Conservation (phyloP, 2,113 vertebrate species). For the Octodon degus region DNA sequence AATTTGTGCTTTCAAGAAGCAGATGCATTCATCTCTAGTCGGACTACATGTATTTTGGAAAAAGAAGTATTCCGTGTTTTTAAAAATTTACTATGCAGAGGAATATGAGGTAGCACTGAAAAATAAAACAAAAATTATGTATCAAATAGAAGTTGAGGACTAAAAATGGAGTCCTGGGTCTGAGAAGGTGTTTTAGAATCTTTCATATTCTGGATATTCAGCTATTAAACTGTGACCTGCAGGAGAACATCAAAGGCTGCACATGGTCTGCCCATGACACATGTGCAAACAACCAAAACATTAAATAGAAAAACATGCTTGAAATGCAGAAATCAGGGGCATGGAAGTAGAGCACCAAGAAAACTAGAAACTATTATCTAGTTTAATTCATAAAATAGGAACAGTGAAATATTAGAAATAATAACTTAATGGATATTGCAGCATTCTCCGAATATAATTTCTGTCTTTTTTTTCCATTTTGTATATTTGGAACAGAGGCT, state of each 20-base stretch:
- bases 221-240: no score
- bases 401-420: neutral
- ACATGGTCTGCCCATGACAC: neutral
- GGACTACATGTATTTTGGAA: neutral
- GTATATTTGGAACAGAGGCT: no score
- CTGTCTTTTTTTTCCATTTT: neutral
- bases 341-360: neutral
- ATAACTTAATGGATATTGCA: neutral
- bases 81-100: neutral
- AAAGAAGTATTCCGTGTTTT: neutral
- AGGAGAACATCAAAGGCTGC: neutral
- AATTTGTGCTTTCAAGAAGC: neutral
- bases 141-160: neutral
- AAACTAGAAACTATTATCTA: neutral
- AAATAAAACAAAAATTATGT: neutral
- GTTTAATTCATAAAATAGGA: neutral
- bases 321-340: neutral
- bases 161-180: fast-evolving
- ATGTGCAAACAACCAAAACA: neutral
- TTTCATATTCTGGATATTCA: neutral
- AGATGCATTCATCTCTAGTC: neutral
- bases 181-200: neutral
- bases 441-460: neutral
- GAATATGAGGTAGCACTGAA: neutral
- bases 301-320: neutral